phyloP scores from a whole-genome alignment of 2,888 invertebrate genomes.

The Sturmia bella region DNA sequence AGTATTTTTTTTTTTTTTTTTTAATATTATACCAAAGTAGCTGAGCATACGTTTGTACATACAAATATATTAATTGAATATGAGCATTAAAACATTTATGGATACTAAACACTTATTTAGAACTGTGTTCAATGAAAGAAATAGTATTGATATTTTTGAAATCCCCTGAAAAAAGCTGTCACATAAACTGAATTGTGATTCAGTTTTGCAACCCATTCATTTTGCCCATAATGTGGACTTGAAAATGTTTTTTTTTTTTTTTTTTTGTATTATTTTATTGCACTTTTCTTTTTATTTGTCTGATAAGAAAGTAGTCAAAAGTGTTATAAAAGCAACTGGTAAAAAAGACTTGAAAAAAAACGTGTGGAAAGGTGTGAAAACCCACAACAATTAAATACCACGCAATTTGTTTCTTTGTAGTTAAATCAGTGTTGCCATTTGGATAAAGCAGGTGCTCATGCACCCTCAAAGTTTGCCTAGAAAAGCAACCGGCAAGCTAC shows the following conservation, averaged over 20 bases:
- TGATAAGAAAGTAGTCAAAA: constrained; percentile 51
- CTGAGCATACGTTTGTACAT: too few species aligned
- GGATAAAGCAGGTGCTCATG: not conserved
- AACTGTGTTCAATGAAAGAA: not conserved
- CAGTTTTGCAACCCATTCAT: not conserved
- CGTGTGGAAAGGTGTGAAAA: constrained; percentile 31
- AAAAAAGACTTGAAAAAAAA: constrained; percentile 17
- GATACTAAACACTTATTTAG: too few species aligned
- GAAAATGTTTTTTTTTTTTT: constrained; percentile 17
- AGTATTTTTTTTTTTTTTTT: not conserved
- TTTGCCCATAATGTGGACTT: too few species aligned
- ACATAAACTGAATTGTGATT: constrained; percentile 1
- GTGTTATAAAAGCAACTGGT: constrained; percentile 20
- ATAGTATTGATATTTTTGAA: not conserved
- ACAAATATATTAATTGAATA: too few species aligned
- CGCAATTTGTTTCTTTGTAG: constrained; percentile 33
- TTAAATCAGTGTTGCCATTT: constrained; percentile 2
- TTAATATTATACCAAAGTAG: not conserved
- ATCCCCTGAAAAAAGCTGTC: constrained; percentile 10
- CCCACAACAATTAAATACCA: constrained; percentile 43
- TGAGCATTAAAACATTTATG: too few species aligned
- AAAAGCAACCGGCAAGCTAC: too few species aligned
- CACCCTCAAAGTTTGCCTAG: too few species aligned
- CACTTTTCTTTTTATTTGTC: not conserved
- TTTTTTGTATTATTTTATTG: not conserved